These are phyloP conservation scores for Dendrolimus pini DNA, from an alignment of 2,888 invertebrate genomes.

Conservation along the genomic window DNA sequence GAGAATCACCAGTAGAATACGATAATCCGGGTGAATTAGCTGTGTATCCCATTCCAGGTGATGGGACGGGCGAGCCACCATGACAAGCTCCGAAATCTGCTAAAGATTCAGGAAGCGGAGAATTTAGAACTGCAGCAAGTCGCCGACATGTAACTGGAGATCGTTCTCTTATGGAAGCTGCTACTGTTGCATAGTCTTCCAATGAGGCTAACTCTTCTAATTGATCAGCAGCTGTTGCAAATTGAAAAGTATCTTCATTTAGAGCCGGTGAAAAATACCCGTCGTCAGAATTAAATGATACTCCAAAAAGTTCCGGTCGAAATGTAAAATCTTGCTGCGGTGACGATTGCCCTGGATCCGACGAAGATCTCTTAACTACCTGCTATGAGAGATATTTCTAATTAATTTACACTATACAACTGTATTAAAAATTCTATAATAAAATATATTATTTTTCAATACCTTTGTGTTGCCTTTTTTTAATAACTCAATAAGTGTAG, in stretches of 20 bases:
- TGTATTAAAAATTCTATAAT: background rate
- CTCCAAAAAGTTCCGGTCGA: slow-evolving; percentile 79
- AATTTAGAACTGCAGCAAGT: slow-evolving; percentile 85
- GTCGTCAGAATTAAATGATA: slow-evolving; percentile 79
- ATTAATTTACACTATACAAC: slow-evolving; percentile 4
- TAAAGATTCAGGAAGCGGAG: slow-evolving; percentile 85
- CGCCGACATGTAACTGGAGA: slow-evolving; percentile 80
- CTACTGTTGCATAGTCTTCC: slow-evolving; percentile 78
- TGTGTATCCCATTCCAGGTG: slow-evolving; percentile 71
- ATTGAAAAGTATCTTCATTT: slow-evolving; percentile 86
- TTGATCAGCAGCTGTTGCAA: slow-evolving; percentile 78
- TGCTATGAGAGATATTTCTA: slow-evolving; percentile 17
- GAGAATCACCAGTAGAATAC: slow-evolving; percentile 82
- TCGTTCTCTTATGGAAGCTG: slow-evolving; percentile 75
- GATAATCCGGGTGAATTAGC: slow-evolving; percentile 80
- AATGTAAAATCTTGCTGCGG: slow-evolving; percentile 77
- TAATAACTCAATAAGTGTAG: slow-evolving; percentile 86
- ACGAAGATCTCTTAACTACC: slow-evolving; percentile 84
- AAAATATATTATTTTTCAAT: slow-evolving; percentile 4
- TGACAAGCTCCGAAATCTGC: slow-evolving; percentile 91
- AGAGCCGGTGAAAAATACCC: slow-evolving; percentile 80
- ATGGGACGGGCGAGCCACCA: slow-evolving; percentile 67
- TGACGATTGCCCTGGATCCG: slow-evolving; percentile 82
- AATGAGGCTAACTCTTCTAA: slow-evolving; percentile 78
- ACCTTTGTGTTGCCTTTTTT: slow-evolving; percentile 81